Base-by-base conservation (phyloP, 2,113 vertebrate genomes). In the Thomomys bottae region DNA sequence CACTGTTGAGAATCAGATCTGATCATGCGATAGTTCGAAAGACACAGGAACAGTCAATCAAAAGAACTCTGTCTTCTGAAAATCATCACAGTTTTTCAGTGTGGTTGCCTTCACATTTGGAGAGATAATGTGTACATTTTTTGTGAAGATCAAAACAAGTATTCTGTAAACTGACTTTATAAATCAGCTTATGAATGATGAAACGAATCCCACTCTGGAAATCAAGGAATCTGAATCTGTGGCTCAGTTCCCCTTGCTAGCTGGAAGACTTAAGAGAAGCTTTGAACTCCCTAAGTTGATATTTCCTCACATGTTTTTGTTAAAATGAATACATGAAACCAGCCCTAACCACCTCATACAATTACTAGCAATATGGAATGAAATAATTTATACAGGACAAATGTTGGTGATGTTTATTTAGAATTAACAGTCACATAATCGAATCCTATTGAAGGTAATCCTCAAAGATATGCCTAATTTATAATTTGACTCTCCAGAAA, bases 361-460 rank as follows among this genome's bases (percentile, higher is more conserved):
- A 94, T 88, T 83, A 85, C 34, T 32, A 79, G 72, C 87, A 77
- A 20, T 78, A 92, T 84, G 5, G 1, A 94, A 59, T 67, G 64
- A 77, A 9, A 90, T 78, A 26, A 75, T 77, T 87, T 66, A 70
- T 78, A 78, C 67, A 63, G 61, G 57, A 88, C 93, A 54, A 87
- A 94, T 88, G 45, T 28, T 85, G 70, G 59, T 84, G 71, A 57
- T 83, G 32, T 94, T 95, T 90, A 91, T 89, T 94, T 92, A 94
- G 89, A 81, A 92, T 92, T 90, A 95, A 89, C 34, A 90, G 75
- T 91, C 64, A 79, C 36, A 88, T 81, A 91, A 92, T 94, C 75
- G 87, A 90, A 94, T 94, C 72, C 94, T 90, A 84, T 34, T 78
- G 87, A 96, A 86, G n/a, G 80, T 94, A 97, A 95, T 89, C 73